These are phyloP conservation scores for Drosophila jambulina DNA, from an alignment of 1,140 invertebrate species.

Conservation along the genomic window DNA sequence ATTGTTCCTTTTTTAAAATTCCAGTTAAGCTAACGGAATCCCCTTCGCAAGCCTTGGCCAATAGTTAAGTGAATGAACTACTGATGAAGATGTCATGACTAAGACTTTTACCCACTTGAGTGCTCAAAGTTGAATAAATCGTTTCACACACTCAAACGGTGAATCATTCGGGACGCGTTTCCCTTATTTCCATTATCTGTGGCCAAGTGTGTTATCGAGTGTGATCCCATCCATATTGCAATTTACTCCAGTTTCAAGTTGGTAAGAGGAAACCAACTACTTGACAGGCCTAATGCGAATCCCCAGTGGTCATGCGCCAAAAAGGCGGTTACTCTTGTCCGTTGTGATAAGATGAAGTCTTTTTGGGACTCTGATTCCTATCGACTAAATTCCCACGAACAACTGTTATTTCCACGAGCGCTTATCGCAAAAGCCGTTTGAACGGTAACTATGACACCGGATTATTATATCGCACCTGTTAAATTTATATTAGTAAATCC, in stretches of 20 bases:
- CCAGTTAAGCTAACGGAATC: neutral
- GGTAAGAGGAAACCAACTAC: neutral
- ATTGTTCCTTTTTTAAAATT: neutral
- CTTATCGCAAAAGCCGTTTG: constrained; percentile 13
- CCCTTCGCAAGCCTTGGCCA: neutral
- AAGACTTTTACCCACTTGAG: neutral
- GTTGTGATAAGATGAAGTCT: neutral
- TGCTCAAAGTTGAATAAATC: neutral
- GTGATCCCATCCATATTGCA: neutral
- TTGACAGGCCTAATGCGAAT: neutral
- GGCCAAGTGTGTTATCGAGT: constrained; percentile 1
- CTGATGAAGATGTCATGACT: constrained; percentile 2
- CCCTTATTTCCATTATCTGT: constrained; percentile 3
- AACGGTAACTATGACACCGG: constrained; percentile 24
- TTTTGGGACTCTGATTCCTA: constrained; percentile 7
- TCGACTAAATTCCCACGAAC: neutral
- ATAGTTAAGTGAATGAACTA: constrained; percentile 1
- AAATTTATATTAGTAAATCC: constrained; percentile 22
- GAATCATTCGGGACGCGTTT: constrained; percentile 18
- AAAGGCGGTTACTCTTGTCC: neutral
- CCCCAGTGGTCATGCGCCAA: constrained; percentile 8
- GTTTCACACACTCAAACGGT: neutral
- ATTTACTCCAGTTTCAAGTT: neutral
- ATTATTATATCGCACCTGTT: constrained; percentile 13
- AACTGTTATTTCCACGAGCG: neutral